Percentiles rank a stretch among this genome's conserved stretches.
These are phyloP conservation scores for Steinernema feltiae DNA, from an alignment of 1,140 invertebrate genomes.

Conservation along the genomic window DNA sequence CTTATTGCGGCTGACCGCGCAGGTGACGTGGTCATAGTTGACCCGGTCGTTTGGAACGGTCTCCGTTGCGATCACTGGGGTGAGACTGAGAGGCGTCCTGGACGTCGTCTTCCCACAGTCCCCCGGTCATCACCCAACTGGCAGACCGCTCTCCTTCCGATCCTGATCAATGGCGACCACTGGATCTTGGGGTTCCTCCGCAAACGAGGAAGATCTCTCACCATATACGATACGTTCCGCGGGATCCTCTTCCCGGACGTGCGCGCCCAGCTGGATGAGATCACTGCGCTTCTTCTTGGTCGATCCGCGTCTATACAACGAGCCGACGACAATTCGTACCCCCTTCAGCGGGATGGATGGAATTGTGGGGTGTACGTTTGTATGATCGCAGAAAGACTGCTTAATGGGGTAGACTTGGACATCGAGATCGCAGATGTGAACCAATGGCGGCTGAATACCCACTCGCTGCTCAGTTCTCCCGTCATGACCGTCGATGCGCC, in stretches of 20 bases:
- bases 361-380: neutral
- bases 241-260: neutral
- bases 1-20: neutral
- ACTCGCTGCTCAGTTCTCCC: neutral
- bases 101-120: neutral
- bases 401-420: neutral
- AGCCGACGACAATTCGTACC: neutral
- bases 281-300: neutral
- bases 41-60: neutral
- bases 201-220: neutral
- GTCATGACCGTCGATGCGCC: too few relatives aligned
- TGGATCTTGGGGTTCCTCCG: neutral
- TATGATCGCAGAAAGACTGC: neutral
- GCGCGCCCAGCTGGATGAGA: neutral
- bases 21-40: neutral
- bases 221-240: neutral
- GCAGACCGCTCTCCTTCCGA: neutral
- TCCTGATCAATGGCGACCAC: neutral
- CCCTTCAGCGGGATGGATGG: neutral
- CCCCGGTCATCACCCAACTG: neutral
- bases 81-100: neutral
- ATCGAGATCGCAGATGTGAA: neutral
- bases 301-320: neutral
- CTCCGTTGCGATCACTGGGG: neutral
- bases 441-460: neutral